phyloP scores from a whole-genome alignment of 2,888 invertebrate genomes.

The Pandemis corylana region DNA sequence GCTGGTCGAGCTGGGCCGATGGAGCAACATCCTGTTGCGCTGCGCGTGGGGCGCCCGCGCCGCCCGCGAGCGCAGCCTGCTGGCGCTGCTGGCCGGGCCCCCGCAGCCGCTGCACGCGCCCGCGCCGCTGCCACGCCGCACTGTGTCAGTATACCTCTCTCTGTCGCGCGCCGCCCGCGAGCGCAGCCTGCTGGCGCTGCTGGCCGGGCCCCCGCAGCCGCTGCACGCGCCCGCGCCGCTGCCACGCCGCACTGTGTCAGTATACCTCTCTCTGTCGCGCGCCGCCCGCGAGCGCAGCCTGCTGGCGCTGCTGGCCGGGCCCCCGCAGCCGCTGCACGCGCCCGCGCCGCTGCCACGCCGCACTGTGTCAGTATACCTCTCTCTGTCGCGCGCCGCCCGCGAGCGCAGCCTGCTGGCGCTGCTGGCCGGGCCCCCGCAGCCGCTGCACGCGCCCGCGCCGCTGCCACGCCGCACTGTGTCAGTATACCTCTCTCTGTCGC shows the following conservation, averaged over 20 bases:
- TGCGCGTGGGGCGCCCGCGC: slow-evolving; percentile 91
- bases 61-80: slow-evolving; percentile 88
- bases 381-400: slow-evolving; percentile 71
- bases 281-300: slow-evolving; percentile 88
- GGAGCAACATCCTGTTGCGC: slow-evolving; percentile 91
- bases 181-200: slow-evolving; percentile 88
- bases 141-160: slow-evolving; percentile 35
- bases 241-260: slow-evolving; percentile 46
- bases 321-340: slow-evolving; percentile 61
- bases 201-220: slow-evolving; percentile 70
- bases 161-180: slow-evolving; percentile 79
- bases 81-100: slow-evolving; percentile 84
- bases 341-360: slow-evolving; percentile 48
- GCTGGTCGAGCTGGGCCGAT: slow-evolving; percentile 94
- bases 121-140: slow-evolving; percentile 46
- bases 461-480: slow-evolving; percentile 46
- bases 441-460: slow-evolving; percentile 49
- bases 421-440: slow-evolving; percentile 69
- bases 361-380: slow-evolving; percentile 37
- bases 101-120: slow-evolving; percentile 61
- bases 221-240: slow-evolving; percentile 45
- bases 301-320: slow-evolving; percentile 85
- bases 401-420: slow-evolving; percentile 89
- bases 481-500: slow-evolving; percentile 1
- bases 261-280: neutral